Evolutionary conservation across 2,113 vertebrate genomes (phyloP).

Genomic region (Eidolon helvum): DNA sequence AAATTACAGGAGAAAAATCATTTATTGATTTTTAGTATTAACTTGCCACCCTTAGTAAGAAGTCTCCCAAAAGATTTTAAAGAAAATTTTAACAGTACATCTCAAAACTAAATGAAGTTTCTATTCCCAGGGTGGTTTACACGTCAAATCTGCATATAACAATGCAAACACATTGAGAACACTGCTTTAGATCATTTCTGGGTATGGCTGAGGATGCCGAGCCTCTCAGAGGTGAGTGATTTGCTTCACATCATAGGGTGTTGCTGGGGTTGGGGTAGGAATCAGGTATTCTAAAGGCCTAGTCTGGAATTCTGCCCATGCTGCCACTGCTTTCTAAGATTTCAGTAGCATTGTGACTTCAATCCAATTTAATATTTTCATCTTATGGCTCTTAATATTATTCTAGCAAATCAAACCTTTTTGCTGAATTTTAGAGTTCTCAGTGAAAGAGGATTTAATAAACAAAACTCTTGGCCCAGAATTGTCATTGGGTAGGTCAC

Average conservation of each 20-base stretch:
- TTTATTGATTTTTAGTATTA: background rate
- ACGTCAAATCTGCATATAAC: background rate
- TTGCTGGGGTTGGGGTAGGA: background rate
- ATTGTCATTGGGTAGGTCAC: background rate
- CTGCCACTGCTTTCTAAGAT: background rate
- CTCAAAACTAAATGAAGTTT: background rate
- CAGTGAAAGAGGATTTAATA: background rate
- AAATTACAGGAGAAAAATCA: background rate
- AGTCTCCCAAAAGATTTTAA: background rate
- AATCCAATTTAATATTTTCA: background rate
- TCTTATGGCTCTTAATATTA: background rate
- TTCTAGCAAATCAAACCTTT: background rate
- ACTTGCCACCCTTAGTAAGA: background rate
- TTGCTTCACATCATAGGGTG: background rate
- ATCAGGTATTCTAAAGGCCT: background rate
- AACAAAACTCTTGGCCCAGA: background rate
- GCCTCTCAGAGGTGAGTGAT: background rate
- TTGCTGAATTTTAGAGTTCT: background rate
- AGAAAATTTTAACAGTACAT: background rate
- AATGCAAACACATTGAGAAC: background rate
- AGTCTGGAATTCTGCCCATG: too few relatives aligned
- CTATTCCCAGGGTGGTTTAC: background rate
- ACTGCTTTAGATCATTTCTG: background rate
- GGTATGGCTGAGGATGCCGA: background rate
- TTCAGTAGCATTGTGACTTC: background rate